Base-by-base conservation (phyloP, 2,888 invertebrate genomes). In the Ochlodes sylvanus region DNA sequence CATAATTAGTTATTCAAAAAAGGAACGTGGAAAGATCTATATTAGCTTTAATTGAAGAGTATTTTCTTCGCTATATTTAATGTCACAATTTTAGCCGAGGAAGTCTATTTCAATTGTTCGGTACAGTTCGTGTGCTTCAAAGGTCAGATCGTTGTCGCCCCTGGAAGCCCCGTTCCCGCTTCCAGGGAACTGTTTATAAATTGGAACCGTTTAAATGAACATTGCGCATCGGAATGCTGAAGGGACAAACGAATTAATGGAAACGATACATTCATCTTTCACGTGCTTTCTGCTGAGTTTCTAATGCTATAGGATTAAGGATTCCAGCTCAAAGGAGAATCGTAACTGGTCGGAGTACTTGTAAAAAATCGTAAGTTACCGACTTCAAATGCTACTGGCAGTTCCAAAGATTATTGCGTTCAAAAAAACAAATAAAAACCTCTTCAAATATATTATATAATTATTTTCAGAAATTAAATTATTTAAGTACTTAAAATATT, bases 191-290 rank as follows among this genome's bases (percentile, higher is more conserved):
- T 44, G 42, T 67, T 54, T 67, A 61, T 67, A 67, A 60, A 61
- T 54, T 55, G 60, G 17, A 60, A 52, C 27, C 42, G 32, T 55
- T 64, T 54, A 54, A 85, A 86, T 79, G 83, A 66, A 66, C 82
- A 85, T 83, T 84, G 74, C 76, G 74, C 70, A 71, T 72, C 72
- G 74, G 78, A 79, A 19, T 12, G 19, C 32, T 6, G 32, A 50
- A 21, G 10, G 7, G 63, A 70, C 12, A 50, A 47, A 50, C 10
- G 44, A 47, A 17, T 47, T 15, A 47, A 47, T 2, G 41, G 10
- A 3, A 14, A 1, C 10, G 38, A 42, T 42, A 14, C 41, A 14
- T 42, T 47, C 6, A 47, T 47, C 15, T 47, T 47, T 47, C 44
- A 47, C 41, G 41, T 42, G 41, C 27, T 27, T 27, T n/a, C n/a